Evolutionary conservation across 1,140 invertebrate genomes (phyloP).

Genomic region (Goniozus legneri): DNA sequence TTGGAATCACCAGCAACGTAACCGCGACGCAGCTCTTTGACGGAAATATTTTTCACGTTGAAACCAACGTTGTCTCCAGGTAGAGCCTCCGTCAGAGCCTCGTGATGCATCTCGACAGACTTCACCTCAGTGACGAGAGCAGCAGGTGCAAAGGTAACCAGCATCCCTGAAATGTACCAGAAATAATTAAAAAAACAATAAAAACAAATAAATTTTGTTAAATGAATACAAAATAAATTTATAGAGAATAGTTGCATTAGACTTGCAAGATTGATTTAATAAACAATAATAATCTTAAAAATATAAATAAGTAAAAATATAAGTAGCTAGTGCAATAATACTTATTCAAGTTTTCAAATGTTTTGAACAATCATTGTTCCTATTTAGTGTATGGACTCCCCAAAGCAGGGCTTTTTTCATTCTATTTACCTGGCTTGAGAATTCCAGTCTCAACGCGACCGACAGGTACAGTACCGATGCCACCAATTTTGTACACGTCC

Average conservation of each 20-base stretch:
- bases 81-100: slow-evolving; percentile 87
- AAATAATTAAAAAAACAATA: too few relatives aligned
- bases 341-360: too few relatives aligned
- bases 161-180: slow-evolving; percentile 94
- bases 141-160: slow-evolving; percentile 94
- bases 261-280: too few relatives aligned
- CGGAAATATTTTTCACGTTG: slow-evolving; percentile 98
- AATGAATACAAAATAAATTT: too few relatives aligned
- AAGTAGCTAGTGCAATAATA: too few relatives aligned
- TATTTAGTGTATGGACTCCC: too few relatives aligned
- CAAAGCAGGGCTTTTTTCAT: too few relatives aligned
- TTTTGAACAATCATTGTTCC: too few relatives aligned
- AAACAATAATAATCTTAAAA: too few relatives aligned
- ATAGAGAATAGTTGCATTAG: too few relatives aligned
- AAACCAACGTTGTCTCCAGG: slow-evolving; percentile 98
- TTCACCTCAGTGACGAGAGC: slow-evolving; percentile 98
- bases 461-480: slow-evolving; percentile 97
- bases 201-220: too few relatives aligned
- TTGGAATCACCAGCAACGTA: slow-evolving; percentile 98
- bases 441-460: slow-evolving; percentile 95
- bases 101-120: slow-evolving; percentile 99
- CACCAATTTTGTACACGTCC: slow-evolving; percentile 98
- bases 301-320: too few relatives aligned
- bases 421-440: slow-evolving; percentile 89
- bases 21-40: slow-evolving; percentile 94